These are phyloP conservation scores for Abrostola triplasia DNA, from an alignment of 2,888 invertebrate species.

Conservation along the genomic window DNA sequence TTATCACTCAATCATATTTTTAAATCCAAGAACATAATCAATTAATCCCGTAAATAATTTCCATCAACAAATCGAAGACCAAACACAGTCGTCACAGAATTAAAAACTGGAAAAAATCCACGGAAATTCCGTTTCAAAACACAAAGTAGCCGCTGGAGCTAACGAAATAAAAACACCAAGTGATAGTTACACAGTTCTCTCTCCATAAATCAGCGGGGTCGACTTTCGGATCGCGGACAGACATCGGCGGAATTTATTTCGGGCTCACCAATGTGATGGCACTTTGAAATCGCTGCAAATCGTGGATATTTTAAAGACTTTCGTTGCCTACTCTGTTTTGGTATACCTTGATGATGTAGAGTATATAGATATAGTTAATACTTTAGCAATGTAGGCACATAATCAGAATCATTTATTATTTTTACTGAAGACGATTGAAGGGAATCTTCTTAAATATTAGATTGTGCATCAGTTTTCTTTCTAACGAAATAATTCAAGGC, in stretches of 20 bases:
- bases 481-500: too few relatives aligned
- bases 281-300: constrained; percentile 51
- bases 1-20: too few relatives aligned
- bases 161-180: constrained; percentile 77
- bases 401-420: too few relatives aligned
- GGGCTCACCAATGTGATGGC: constrained; percentile 60
- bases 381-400: too few relatives aligned
- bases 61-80: constrained; percentile 7
- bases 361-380: constrained; percentile 1
- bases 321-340: constrained; percentile 24
- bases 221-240: constrained; percentile 65
- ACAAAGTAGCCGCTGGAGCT: constrained; percentile 75
- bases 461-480: too few relatives aligned
- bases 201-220: constrained; percentile 82
- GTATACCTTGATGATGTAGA: constrained; percentile 41
- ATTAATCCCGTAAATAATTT: constrained; percentile 25
- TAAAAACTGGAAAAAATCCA: constrained; percentile 64
- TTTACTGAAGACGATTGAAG: too few relatives aligned
- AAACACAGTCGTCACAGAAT: constrained; percentile 51
- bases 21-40: not conserved
- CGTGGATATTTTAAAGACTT: constrained; percentile 48
- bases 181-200: constrained; percentile 81
- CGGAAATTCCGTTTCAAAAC: constrained; percentile 68
- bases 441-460: too few relatives aligned
- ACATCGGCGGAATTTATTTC: constrained; percentile 85